Evolutionary conservation across 2,113 vertebrate species (phyloP), one percentile per base, ranked within the genome.

Genomic region (Stegastes partitus): DNA sequence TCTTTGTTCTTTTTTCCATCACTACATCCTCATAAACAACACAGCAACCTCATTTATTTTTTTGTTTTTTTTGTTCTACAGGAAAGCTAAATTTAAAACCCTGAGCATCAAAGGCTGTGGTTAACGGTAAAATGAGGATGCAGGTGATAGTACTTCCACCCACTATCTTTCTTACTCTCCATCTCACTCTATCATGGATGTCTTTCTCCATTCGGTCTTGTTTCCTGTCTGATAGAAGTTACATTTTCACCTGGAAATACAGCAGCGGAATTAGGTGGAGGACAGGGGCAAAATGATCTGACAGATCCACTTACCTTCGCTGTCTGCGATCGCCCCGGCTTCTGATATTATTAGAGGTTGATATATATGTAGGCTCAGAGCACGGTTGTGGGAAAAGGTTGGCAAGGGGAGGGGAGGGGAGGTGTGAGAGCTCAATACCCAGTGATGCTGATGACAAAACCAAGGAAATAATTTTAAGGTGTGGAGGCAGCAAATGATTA

Each of bases 231-330:
- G 70, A 19, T 77, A 66, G 26, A 75, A 65, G 77, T 56, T 87
- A 39, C 28, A 73, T 75, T 89, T 91, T 88, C 67, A 69, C 63
- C 64, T 53, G 64, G 25, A 81, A 78, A 79, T 68, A 58, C 54
- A 71, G 85, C 19, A 8, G 50, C 81, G 51, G 80, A 85, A 87
- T 90, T 88, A 76, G 54, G 77, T 63, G 54, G 64, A 83, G 28
- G 81, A 89, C 68, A 82, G 80, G 55, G 67, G 77, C 74, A 82
- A 88, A 91, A 90, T 88, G 72, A 89, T 87, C 81, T 90, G 88
- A 92, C 92, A 89, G 82, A 90, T 89, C 69, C 86, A 87, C 79
- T 92, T 89, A 93, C 85, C 82, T 87, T 67, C 56, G 64, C 86
- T 82, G 83, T 81, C 87, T 87, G 37, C 58, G 53, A 69, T 71